Evolutionary conservation across 2,113 vertebrate genomes (phyloP).

Genomic region (Corynorhinus townsendii): DNA sequence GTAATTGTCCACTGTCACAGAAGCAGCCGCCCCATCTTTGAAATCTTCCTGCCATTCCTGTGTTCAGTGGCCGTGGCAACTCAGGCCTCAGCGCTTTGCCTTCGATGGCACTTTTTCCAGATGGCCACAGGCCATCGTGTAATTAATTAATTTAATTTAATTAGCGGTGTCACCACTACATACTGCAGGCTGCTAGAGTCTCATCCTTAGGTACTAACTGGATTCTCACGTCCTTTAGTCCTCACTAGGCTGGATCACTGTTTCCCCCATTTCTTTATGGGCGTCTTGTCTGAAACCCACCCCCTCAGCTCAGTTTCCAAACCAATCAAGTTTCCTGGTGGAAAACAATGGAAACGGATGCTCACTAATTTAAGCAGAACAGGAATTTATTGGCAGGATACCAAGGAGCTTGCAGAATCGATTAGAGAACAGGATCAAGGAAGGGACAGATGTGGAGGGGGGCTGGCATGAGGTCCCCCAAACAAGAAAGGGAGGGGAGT

Average conservation of each 20-base stretch:
- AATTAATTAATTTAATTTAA: slow-evolving; percentile 61
- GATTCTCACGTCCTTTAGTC: neutral
- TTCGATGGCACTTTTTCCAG: neutral
- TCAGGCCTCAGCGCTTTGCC: neutral
- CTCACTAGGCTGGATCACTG: neutral
- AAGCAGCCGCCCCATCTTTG: neutral
- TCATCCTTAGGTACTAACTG: neutral
- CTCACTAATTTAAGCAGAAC: neutral
- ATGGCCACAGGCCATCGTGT: slow-evolving; percentile 37
- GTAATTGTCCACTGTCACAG: neutral
- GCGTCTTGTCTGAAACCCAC: neutral
- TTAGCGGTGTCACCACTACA: slow-evolving; percentile 37
- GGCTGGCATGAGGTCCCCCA: neutral
- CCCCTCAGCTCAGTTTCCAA: neutral
- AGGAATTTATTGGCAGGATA: neutral
- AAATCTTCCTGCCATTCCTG: neutral
- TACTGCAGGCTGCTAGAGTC: neutral
- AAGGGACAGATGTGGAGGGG: neutral
- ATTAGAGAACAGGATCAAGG: neutral
- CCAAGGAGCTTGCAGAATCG: neutral
- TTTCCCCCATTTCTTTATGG: neutral
- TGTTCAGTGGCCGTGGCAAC: neutral
- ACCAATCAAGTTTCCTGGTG: neutral
- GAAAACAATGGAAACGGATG: neutral
- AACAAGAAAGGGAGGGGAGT: neutral